A percentile compares a stretch with the other conserved stretches of the same genome.
Conservation (phyloP, 2,797 vertebrate genomes). For the Mormyrus proboscirostris region DNA sequence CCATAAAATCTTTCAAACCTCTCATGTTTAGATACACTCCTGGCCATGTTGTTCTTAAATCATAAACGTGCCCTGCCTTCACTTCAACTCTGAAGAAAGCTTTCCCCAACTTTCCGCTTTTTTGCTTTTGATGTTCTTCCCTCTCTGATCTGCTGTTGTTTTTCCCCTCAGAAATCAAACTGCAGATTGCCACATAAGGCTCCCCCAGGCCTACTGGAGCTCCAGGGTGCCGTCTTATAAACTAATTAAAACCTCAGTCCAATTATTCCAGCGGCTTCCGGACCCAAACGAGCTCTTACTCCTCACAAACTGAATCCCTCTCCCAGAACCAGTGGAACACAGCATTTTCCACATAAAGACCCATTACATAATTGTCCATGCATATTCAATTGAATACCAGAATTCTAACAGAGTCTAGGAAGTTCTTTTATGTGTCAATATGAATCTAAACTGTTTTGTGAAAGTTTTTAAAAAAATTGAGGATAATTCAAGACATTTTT, state of each 20-base stretch:
- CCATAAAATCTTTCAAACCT: neutral
- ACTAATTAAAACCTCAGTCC: conserved; percentile 39
- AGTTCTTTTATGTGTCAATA: neutral
- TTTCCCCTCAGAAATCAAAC: conserved; percentile 29
- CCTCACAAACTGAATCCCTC: neutral
- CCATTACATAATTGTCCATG: neutral
- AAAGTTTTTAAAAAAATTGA: neutral
- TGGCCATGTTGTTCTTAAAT: neutral
- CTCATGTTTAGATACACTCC: neutral
- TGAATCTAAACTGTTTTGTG: neutral
- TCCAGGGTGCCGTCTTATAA: conserved; percentile 7
- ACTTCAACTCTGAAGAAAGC: neutral
- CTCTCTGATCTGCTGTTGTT: conserved; percentile 4
- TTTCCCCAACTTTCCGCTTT: neutral
- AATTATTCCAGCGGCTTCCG: conserved; percentile 32
- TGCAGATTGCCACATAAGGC: conserved; percentile 11
- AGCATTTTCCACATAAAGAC: neutral
- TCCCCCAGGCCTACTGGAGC: neutral
- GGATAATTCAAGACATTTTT: neutral
- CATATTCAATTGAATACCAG: neutral
- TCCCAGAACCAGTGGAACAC: neutral
- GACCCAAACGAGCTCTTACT: neutral
- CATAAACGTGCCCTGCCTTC: neutral
- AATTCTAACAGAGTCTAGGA: neutral
- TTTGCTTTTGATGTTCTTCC: conserved; percentile 20